Base-by-base conservation (phyloP, 1,140 invertebrate species). In the Plodia interpunctella region DNA sequence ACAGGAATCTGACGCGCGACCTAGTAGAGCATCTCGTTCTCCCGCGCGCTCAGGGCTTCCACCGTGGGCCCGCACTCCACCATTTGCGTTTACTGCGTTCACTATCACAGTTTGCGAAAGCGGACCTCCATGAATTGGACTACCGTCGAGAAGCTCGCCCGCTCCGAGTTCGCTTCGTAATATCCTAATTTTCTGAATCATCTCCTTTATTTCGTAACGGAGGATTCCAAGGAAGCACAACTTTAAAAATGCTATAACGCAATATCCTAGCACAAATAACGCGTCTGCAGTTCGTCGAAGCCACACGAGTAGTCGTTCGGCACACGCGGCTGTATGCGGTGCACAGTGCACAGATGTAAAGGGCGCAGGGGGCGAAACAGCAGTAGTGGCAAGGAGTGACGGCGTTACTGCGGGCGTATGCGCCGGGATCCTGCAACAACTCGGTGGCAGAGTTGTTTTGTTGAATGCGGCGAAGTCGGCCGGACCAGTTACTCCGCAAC, bases 171-270 rank as follows among this genome's bases (percentile, higher is more conserved):
- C 92, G 59, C 87, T 91, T 63, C 90, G 84, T 62, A 92, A 82
- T 74, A 93, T 92, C 70, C 87, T 92, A 80, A 97, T 97, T 87
- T 97, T 97, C 76, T 97, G 95, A 70, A 97, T 96, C 96, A 97
- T 97, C 78, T 97, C 96, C 55, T 94, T 91, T 70, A 96, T 96
- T 88, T 96, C 95, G 86, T 96, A 96, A 59, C 94, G 91, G 32
- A 97, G 90, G 72, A 97, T 97, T 21, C 95, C 96, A 28, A 97
- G 92, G 90, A 97, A 97, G 90, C 96, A 97, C 67, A 97, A 90
- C 88, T 97, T 97, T 51, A 97, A 92, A 87, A 97, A 97, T 59
- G 96, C 94, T 62, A 97, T 95, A 35, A 97, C 96, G 85, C 96
- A 97, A 83, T 96, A 97, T 8, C 96, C 96, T 50, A 97, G 83